phyloP scores from a whole-genome alignment of 2,797 vertebrate species.

The Trachops cirrhosus region DNA sequence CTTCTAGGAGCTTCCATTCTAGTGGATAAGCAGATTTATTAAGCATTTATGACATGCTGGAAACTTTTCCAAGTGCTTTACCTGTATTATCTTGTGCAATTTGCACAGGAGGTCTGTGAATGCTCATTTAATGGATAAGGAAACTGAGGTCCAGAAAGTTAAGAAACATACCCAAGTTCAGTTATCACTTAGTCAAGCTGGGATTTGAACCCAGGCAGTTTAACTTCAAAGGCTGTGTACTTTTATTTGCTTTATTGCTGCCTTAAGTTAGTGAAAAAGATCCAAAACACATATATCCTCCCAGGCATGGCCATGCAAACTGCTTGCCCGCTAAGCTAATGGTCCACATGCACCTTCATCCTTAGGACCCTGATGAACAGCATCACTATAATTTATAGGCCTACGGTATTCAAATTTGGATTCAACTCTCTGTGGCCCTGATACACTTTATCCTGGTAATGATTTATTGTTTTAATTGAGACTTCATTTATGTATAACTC shows the following conservation, averaged over 20 bases:
- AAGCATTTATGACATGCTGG: background rate
- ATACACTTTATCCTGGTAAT: conserved; percentile 6
- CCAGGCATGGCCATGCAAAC: background rate
- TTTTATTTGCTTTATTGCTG: background rate
- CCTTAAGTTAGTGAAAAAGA: background rate
- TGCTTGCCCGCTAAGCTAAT: background rate
- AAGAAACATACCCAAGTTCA: background rate
- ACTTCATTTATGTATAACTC: conserved; percentile 52
- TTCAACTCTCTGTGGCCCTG: conserved; percentile 5
- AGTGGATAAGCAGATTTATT: background rate
- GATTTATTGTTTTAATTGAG: conserved; percentile 62
- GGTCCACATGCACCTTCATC: background rate
- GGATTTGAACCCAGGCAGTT: background rate
- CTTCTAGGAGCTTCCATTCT: background rate
- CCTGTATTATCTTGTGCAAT: background rate
- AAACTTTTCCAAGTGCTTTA: background rate
- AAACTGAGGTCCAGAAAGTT: background rate
- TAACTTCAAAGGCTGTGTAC: background rate
- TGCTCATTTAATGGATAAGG: background rate
- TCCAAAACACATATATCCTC: background rate
- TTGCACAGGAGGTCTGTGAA: background rate
- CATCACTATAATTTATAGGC: background rate
- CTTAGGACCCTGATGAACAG: background rate
- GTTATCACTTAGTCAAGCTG: background rate
- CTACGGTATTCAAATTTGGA: conserved; percentile 50